Percentiles rank a stretch among this genome's conserved stretches.
Evolutionary conservation across 2,888 invertebrate genomes (phyloP).

Genomic region (Aphodius granarius): DNA sequence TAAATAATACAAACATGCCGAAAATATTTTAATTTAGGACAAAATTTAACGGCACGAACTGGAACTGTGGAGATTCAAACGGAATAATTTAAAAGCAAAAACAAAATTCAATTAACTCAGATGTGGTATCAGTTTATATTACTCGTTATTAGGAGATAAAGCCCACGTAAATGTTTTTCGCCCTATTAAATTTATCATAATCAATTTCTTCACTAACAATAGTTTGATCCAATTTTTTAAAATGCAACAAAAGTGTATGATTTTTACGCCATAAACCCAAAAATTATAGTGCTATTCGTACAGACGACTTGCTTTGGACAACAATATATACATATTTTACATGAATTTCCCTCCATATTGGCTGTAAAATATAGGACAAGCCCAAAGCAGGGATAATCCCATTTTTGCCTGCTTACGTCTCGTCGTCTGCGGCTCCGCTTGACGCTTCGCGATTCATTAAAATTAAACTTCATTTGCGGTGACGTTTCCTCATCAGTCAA

Average conservation of each 20-base stretch:
- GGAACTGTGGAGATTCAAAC: neutral
- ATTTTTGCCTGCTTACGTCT: no score
- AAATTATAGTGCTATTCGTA: no score
- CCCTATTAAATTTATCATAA: no score
- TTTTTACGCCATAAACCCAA: no score
- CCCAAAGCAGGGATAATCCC: neutral
- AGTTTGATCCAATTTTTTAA: no score
- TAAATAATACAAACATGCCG: neutral
- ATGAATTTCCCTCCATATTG: neutral
- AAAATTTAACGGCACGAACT: neutral
- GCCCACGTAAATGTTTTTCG: no score
- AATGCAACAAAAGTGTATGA: no score
- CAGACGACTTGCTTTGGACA: no score
- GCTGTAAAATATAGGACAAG: neutral
- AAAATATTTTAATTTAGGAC: neutral
- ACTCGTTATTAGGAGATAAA: no score
- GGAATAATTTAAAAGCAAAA: neutral
- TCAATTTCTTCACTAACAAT: no score
- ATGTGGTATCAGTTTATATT: neutral
- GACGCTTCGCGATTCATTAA: neutral
- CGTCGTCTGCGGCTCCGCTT: neutral
- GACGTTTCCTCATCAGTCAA: neutral
- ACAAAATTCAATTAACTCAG: neutral
- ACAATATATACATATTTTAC: neutral
- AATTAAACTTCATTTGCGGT: neutral